Evolutionary conservation across 2,888 invertebrate genomes (phyloP), one percentile per base, ranked within the genome.

Genomic region (Apocheima hispidaria): DNA sequence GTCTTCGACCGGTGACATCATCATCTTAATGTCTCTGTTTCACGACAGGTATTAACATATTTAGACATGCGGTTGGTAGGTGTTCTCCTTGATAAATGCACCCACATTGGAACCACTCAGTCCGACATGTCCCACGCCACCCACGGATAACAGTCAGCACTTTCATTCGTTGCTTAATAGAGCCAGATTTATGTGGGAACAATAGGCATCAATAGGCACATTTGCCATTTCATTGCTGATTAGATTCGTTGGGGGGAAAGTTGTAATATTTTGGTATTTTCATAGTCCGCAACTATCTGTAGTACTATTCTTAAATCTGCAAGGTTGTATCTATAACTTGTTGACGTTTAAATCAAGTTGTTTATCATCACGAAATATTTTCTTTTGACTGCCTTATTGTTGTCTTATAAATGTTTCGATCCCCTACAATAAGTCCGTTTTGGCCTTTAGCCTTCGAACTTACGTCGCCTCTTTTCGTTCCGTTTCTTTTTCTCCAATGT

Each of bases 121-220:
- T 76, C 65, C 66, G 60, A 54, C 74, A 57, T 79, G 64, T 83
- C 90, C 90, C 90, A 90, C 90, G 88, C 88, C 86, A 75, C 90
- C 90, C 83, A 90, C 88, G 56, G 49, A 59, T 61, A 72, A 71
- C 69, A 75, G 67, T 73, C 73, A 82, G 78, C 87, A 87, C 88
- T 88, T 90, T 89, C 88, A 80, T 85, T 84, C 80, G 77, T 89
- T 88, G 86, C 87, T 83, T 83, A 85, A 88, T 78, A 76, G 74
- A 72, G 67, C 56, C 69, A 65, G 69, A 80, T 80, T 83, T 81
- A 79, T 82, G 74, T 73, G 68, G 75, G 75, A 83, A 82, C 53
- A 76, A 56, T 60, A 70, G 64, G 62, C 60, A 62, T 62, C 57
- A 59, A 60, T 57, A 54, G 54, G 56, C 54, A 51, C 55, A 41